These are phyloP conservation scores for Fundulus diaphanus DNA, from an alignment of 2,797 vertebrate genomes.

Conservation along the genomic window DNA sequence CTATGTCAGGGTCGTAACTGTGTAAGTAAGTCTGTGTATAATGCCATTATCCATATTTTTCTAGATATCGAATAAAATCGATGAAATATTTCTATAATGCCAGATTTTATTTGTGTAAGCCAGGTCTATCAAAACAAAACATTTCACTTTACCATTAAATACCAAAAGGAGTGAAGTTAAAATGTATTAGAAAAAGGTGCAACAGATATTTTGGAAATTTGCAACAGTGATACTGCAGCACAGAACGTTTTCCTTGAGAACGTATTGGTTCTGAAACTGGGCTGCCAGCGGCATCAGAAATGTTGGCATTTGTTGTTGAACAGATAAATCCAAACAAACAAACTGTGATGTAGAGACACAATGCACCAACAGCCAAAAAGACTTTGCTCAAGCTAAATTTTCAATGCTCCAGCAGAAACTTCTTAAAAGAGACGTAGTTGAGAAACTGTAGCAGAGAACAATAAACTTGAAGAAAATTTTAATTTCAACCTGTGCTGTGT, in stretches of 20 bases:
- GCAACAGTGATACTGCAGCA: not conserved
- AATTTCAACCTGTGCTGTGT: not conserved
- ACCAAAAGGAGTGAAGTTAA: not conserved
- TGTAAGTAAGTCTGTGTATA: too few species aligned
- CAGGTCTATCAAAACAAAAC: not conserved
- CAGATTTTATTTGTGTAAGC: too few species aligned
- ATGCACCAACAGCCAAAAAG: not conserved
- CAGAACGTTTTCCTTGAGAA: not conserved
- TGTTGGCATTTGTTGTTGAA: too few species aligned
- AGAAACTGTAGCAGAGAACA: not conserved
- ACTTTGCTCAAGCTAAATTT: not conserved
- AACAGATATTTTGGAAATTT: not conserved
- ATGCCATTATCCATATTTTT: not conserved
- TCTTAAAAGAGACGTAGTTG: not conserved
- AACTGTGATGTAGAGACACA: not conserved
- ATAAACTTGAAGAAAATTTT: not conserved
- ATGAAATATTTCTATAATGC: too few species aligned
- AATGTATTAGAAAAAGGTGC: not conserved
- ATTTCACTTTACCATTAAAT: not conserved
- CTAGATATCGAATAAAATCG: not conserved
- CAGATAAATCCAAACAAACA: too few species aligned
- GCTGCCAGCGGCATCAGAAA: not conserved
- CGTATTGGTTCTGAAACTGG: not conserved
- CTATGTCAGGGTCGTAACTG: not conserved
- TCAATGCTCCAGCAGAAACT: not conserved